Evolutionary conservation across 2,888 invertebrate species (phyloP).

Genomic region (Altica lythri): DNA sequence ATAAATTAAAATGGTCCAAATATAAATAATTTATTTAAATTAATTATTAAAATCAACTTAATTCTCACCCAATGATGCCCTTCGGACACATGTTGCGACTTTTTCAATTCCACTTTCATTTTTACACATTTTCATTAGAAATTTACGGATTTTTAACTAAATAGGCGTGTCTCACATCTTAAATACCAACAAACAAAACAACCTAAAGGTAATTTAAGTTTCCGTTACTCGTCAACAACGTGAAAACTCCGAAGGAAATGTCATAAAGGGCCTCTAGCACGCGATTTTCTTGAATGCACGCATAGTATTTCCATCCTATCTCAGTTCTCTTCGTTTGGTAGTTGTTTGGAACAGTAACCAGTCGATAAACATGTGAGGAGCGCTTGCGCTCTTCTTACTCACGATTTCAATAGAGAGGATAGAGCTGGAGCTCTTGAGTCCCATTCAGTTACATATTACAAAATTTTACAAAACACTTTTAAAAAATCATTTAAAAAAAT

Average conservation of each 20-base stretch:
- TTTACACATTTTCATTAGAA: conserved; percentile 39
- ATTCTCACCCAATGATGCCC: conserved; percentile 45
- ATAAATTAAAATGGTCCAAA: too few relatives aligned
- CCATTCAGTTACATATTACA: too few relatives aligned
- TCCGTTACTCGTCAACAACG: conserved; percentile 16
- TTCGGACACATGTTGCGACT: conserved; percentile 34
- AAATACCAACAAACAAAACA: conserved; percentile 13
- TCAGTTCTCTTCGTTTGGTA: conserved; percentile 19
- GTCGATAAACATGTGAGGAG: conserved; percentile 43
- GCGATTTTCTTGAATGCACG: conserved; percentile 26
- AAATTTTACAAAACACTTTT: too few relatives aligned
- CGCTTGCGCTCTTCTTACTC: conserved; percentile 35
- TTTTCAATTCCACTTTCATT: conserved; percentile 43
- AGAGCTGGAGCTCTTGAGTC: conserved; percentile 9
- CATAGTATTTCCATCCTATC: conserved; percentile 15
- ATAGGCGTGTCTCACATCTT: conserved; percentile 10
- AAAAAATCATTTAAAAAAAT: too few relatives aligned
- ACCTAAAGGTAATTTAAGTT: conserved; percentile 28
- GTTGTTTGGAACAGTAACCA: conserved; percentile 29
- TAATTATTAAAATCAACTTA: background rate
- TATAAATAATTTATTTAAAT: background rate
- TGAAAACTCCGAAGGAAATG: conserved; percentile 34
- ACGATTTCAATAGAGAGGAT: conserved; percentile 11
- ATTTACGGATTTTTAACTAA: background rate
- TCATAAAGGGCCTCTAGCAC: conserved; percentile 35